Evolutionary conservation across 2,888 invertebrate species (phyloP), one percentile per base, ranked within the genome.

Genomic region (Epiblema foenella): DNA sequence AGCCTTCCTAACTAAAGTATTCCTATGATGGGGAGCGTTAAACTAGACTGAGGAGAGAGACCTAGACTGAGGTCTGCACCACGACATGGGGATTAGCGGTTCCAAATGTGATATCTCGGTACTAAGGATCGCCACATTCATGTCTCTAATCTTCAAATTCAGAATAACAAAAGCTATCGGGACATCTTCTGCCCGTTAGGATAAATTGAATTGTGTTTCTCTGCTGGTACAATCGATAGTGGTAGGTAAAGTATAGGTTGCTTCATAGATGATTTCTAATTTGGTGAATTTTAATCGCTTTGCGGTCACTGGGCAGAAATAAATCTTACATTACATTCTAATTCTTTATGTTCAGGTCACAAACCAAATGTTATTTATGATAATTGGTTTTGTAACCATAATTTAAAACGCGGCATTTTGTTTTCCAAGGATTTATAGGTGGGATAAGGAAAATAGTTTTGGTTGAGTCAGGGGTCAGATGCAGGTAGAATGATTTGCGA

Each of bases 321-420:
- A 85, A 85, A 85, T 86, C 81, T 80, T 39, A 17, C 46, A 80
- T 81, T 77, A 80, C 78, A 75, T 75, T 75, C 75, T 75, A 73
- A 67, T 59, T 74, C 66, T 51, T 62, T 64, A 29, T 15, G 63
- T 57, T 56, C 54, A 49, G 71, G 72, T 75, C 65, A 75, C 59
- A 72, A 68, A 76, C 70, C 74, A 67, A 74, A 75, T 57, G 64
- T 80, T 80, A 75, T 76, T 76, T 76, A 75, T 76, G 76, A 69
- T 76, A 81, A 83, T 84, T 83, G 83, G 71, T 76, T 81, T 83
- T 81, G 77, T 81, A 79, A 77, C 63, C 74, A 79, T 75, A 77
- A 77, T 75, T 75, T 72, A 76, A 78, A 76, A 72, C 72, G 77
- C 76, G 79, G 78, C 78, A 77, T 69, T 77, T 80, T 76, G 74